These are phyloP conservation scores for Wiebesia pumilae DNA, from an alignment of 1,140 invertebrate species.

Conservation along the genomic window DNA sequence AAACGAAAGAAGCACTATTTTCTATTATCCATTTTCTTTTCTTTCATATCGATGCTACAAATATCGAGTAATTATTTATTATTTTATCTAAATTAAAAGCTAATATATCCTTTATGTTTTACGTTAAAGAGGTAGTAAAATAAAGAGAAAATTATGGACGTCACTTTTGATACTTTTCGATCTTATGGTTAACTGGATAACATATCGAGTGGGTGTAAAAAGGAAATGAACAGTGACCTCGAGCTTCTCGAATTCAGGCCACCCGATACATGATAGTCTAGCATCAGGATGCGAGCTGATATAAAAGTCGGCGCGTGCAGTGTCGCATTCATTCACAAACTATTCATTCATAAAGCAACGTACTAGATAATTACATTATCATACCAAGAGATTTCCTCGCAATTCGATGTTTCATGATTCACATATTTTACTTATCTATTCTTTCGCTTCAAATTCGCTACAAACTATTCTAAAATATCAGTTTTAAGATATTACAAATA, in stretches of 20 bases:
- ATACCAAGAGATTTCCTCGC: slow-evolving; percentile 30
- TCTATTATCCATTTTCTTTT: not conserved
- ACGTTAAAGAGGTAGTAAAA: not conserved
- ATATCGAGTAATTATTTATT: not conserved
- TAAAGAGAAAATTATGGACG: not conserved
- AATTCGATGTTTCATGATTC: slow-evolving; percentile 33
- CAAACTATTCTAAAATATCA: not conserved
- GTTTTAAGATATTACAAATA: not conserved
- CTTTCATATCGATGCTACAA: not conserved
- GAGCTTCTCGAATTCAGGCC: slow-evolving; percentile 70
- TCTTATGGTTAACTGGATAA: slow-evolving; percentile 41
- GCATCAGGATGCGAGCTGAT: slow-evolving; percentile 70
- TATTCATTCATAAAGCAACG: slow-evolving; percentile 56
- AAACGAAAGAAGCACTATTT: not conserved
- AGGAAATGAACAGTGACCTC: slow-evolving; percentile 72
- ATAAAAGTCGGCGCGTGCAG: slow-evolving; percentile 61
- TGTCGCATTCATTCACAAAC: slow-evolving; percentile 59
- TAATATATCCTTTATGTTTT: not conserved
- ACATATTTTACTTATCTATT: slow-evolving; percentile 36
- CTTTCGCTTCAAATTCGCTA: slow-evolving; percentile 14
- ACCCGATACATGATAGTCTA: slow-evolving; percentile 67
- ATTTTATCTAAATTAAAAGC: not conserved
- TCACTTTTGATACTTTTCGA: slow-evolving; percentile 34
- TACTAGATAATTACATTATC: slow-evolving; percentile 41
- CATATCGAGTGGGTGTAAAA: slow-evolving; percentile 64